Evolutionary conservation across 64 coral and sea anemone genomes (phyloP).

Genomic region (Porites lutea): DNA sequence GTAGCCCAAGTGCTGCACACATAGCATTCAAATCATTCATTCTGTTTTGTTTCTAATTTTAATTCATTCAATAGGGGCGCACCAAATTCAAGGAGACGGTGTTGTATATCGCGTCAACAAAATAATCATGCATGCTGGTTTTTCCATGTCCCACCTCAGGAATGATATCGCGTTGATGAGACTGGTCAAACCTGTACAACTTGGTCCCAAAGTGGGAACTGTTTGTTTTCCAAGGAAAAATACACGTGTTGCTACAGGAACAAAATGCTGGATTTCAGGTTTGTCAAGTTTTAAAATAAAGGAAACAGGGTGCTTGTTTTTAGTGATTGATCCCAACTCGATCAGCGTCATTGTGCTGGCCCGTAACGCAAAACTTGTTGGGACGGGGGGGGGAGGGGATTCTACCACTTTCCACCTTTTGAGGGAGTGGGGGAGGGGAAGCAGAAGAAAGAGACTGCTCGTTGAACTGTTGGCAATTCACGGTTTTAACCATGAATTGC

Average conservation of each 20-base stretch:
- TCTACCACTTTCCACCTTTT: no score
- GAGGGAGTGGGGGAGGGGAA: no score
- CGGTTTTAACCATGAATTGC: no score
- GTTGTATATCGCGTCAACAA: not conserved
- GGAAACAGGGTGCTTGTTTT: no score
- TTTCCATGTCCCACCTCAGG: not conserved
- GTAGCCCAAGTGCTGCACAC: no score
- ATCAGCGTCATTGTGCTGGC: no score
- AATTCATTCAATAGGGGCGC: not conserved
- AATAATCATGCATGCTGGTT: not conserved
- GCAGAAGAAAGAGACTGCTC: no score
- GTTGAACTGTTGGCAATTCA: no score
- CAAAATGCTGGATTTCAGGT: slow-evolving; percentile 45
- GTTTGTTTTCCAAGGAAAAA: slow-evolving; percentile 34
- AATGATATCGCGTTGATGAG: slow-evolving; percentile 50
- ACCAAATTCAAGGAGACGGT: not conserved
- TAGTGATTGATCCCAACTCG: no score
- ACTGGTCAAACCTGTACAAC: slow-evolving; percentile 23
- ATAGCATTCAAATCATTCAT: no score
- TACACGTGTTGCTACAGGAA: slow-evolving; percentile 1
- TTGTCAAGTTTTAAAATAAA: not conserved
- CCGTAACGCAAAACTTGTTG: no score
- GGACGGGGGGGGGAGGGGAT: no score
- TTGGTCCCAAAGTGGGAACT: slow-evolving; percentile 4
- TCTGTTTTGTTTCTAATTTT: not conserved